Percentiles rank a stretch among this genome's conserved stretches.
Conservation (phyloP, 2,797 vertebrate species). For the Chiloscyllium punctatum region DNA sequence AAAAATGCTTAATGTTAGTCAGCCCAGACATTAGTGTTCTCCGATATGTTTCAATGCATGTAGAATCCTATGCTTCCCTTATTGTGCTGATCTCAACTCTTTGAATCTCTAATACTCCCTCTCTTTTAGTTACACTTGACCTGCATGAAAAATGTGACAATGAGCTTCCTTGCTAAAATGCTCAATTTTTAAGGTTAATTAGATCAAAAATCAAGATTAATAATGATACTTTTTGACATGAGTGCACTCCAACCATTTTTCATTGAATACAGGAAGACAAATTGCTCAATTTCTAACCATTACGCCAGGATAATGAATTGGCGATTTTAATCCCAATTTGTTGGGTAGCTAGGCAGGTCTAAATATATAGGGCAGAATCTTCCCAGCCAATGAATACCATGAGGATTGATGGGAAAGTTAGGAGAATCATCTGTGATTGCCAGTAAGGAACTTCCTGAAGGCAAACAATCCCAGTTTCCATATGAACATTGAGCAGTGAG, state of each 20-base stretch:
- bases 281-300: not conserved
- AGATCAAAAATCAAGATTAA: not conserved
- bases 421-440: too few relatives aligned
- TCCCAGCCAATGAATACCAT: too few relatives aligned
- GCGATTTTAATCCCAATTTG: not conserved
- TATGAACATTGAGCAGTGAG: too few relatives aligned
- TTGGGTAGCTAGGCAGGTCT: too few relatives aligned
- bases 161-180: not conserved
- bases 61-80: not conserved
- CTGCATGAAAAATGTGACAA: not conserved
- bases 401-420: too few relatives aligned
- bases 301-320: not conserved
- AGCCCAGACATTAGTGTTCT: not conserved
- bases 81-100: not conserved
- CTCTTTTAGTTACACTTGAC: not conserved
- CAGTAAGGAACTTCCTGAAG: too few relatives aligned
- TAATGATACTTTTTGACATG: not conserved
- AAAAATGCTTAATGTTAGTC: not conserved
- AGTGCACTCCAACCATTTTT: not conserved
- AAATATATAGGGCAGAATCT: too few relatives aligned
- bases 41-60: not conserved
- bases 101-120: not conserved
- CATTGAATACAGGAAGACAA: not conserved
- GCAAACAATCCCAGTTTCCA: too few relatives aligned
- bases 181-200: not conserved